These are phyloP conservation scores for Drosophila paucipuncta DNA, from an alignment of 2,888 invertebrate species.

Conservation along the genomic window DNA sequence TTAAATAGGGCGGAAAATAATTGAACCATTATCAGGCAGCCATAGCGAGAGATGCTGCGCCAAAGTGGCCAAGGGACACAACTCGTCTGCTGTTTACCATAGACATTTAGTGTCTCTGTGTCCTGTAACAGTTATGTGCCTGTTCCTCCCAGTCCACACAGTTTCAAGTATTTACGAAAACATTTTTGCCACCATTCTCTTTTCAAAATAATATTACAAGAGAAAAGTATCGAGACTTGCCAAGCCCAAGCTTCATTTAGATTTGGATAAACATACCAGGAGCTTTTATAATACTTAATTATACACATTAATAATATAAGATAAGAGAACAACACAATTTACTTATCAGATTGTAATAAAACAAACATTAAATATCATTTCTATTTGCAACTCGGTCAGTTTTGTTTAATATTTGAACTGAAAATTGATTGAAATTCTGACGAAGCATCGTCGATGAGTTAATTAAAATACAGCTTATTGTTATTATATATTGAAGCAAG, in stretches of 20 bases:
- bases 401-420: not conserved
- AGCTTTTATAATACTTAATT: not conserved
- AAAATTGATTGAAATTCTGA: not conserved
- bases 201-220: not conserved
- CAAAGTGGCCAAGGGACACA: constrained; percentile 12
- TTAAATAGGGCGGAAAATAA: constrained; percentile 93
- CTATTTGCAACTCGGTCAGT: not conserved
- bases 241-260: not conserved
- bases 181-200: not conserved
- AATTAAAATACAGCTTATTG: not conserved
- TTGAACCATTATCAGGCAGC: constrained; percentile 87
- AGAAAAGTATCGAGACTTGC: not conserved
- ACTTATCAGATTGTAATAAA: not conserved
- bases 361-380: not conserved
- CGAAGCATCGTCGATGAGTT: not conserved
- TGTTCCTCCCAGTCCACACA: not conserved
- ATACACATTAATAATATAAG: not conserved
- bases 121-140: not conserved
- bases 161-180: not conserved
- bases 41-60: constrained; percentile 11
- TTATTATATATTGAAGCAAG: not conserved
- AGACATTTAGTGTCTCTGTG: not conserved
- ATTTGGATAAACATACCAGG: not conserved
- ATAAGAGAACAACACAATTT: not conserved
- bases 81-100: constrained; percentile 14